phyloP scores from a whole-genome alignment of 2,113 vertebrate genomes.

The Tragelaphus buxtoni region DNA sequence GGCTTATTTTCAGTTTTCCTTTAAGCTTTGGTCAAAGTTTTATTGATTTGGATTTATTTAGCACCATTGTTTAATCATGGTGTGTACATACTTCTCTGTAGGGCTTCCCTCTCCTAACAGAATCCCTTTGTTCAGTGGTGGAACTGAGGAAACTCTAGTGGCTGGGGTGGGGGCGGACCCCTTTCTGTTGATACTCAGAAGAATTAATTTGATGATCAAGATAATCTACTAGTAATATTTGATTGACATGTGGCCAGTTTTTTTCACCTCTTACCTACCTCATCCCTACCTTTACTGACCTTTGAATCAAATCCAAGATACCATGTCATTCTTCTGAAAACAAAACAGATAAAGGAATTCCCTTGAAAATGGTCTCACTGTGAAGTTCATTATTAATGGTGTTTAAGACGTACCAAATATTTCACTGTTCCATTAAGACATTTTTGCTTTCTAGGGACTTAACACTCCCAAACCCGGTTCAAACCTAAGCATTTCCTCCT shows the following conservation, averaged over 20 bases:
- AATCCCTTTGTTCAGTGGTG: not conserved
- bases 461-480: not conserved
- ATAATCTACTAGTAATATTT: not conserved
- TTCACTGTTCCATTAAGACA: not conserved
- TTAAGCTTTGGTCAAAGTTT: not conserved
- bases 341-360: conserved; percentile 25
- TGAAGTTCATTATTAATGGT: conserved; percentile 16
- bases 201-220: conserved; percentile 4
- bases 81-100: not conserved
- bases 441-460: conserved; percentile 35
- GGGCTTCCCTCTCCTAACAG: not conserved
- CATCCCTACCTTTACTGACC: not conserved
- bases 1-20: not conserved
- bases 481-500: not conserved
- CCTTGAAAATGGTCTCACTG: not conserved
- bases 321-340: not conserved
- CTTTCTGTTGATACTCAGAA: not conserved
- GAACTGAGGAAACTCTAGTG: not conserved
- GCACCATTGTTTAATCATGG: conserved; percentile 1
- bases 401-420: not conserved
- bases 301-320: not conserved
- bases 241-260: not conserved
- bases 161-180: not conserved
- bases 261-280: not conserved
- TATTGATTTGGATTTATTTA: not conserved